These are phyloP conservation scores for Ryuthela nishihirai DNA, from an alignment of 2,888 invertebrate genomes.

Conservation along the genomic window DNA sequence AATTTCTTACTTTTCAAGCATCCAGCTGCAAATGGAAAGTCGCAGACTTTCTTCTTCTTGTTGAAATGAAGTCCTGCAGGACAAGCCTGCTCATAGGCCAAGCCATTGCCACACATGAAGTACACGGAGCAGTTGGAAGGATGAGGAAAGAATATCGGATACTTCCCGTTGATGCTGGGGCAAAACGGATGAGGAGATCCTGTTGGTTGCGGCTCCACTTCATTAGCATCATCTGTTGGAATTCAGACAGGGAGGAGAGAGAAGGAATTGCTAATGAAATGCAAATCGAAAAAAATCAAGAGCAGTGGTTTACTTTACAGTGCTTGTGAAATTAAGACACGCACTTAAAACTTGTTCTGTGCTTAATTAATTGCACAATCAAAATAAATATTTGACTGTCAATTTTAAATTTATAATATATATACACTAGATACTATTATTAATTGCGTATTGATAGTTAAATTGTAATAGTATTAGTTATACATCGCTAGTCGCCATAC, in stretches of 20 bases:
- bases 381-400: too few species aligned
- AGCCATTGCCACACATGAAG: slow-evolving; percentile 22
- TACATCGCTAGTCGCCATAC: too few species aligned
- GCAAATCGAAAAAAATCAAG: neutral
- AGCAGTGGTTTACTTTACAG: neutral
- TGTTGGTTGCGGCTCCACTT: neutral
- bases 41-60: slow-evolving; percentile 9
- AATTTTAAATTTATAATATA: too few species aligned
- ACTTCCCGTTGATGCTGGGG: slow-evolving; percentile 15
- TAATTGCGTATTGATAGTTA: too few species aligned
- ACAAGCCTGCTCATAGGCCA: slow-evolving; percentile 19
- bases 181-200: slow-evolving; percentile 16
- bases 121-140: slow-evolving; percentile 26
- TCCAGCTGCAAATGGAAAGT: slow-evolving; percentile 11
- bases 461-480: too few species aligned
- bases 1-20: slow-evolving; percentile 16
- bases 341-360: too few species aligned
- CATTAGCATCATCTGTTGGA: neutral
- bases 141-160: slow-evolving; percentile 16
- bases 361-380: too few species aligned
- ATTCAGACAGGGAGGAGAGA: neutral
- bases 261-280: too few species aligned
- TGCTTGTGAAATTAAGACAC: neutral
- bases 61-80: slow-evolving; percentile 27
- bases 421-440: too few species aligned